Conservation (phyloP, 2,888 invertebrate species). For the Galeopsomyia nigrocyanea region DNA sequence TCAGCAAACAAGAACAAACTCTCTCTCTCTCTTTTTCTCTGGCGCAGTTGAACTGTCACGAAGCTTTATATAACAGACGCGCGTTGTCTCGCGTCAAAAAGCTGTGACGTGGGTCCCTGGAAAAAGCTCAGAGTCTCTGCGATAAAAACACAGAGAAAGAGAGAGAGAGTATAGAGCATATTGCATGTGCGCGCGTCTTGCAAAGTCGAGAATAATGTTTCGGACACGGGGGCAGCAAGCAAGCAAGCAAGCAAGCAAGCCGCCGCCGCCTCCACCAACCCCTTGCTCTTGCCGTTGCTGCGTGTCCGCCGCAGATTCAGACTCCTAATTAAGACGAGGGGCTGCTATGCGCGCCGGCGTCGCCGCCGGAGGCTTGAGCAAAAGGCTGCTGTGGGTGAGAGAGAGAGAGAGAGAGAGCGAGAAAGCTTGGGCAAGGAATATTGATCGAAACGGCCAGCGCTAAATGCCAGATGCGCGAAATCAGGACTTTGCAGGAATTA, state of each 20-base stretch:
- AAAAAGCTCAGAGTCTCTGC: conserved; percentile 12
- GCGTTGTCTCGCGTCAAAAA: background rate
- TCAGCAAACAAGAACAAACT: background rate
- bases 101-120: background rate
- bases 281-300: conserved; percentile 69
- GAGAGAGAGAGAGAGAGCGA: conserved; percentile 34
- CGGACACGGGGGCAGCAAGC: conserved; percentile 62
- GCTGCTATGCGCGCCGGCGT: conserved; percentile 56
- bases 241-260: too few species aligned
- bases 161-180: conserved; percentile 1
- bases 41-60: conserved; percentile 15
- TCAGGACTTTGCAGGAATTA: conserved; percentile 59
- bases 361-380: conserved; percentile 42
- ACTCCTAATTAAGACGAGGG: conserved; percentile 88
- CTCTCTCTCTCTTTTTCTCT: background rate
- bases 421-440: conserved; percentile 66
- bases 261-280: conserved; percentile 42
- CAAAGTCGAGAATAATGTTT: conserved; percentile 68
- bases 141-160: background rate
- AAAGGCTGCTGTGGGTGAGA: conserved; percentile 32
- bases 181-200: conserved; percentile 39
- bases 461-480: conserved; percentile 66
- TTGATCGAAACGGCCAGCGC: conserved; percentile 65
- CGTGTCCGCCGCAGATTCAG: conserved; percentile 88
- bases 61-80: background rate